Conservation (phyloP, 2,113 vertebrate genomes). For the Pelodiscus sinensis region DNA sequence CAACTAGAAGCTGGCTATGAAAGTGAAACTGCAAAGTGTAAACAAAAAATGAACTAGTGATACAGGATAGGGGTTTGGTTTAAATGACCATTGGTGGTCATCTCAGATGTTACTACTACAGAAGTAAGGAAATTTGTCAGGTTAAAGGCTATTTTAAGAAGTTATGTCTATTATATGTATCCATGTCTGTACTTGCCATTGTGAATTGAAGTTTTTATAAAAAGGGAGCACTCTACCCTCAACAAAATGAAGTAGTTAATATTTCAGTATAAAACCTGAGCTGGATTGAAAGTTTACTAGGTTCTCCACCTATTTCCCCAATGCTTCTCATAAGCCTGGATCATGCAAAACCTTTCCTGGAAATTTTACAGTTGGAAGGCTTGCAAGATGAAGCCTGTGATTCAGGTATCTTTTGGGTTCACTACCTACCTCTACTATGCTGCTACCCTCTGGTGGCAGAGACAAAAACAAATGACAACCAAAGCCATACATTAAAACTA, state of each 20-base stretch:
- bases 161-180: background rate
- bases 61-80: fast-evolving
- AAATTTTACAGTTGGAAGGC: fast-evolving
- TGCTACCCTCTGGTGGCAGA: background rate
- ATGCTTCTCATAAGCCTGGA: background rate
- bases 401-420: background rate
- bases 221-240: background rate
- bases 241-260: background rate
- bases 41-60: fast-evolving
- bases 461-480: fast-evolving
- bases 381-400: background rate
- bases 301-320: background rate
- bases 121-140: fast-evolving
- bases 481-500: background rate
- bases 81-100: fast-evolving
- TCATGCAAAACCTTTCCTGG: background rate
- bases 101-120: fast-evolving
- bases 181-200: background rate
- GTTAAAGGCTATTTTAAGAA: fast-evolving
- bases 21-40: fast-evolving
- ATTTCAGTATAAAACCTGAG: background rate
- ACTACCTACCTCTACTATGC: too few relatives aligned
- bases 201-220: background rate
- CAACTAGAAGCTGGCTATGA: fast-evolving
- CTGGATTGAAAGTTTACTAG: background rate